Evolutionary conservation across 2,888 invertebrate genomes (phyloP).

Genomic region (Laspeyria flexula): DNA sequence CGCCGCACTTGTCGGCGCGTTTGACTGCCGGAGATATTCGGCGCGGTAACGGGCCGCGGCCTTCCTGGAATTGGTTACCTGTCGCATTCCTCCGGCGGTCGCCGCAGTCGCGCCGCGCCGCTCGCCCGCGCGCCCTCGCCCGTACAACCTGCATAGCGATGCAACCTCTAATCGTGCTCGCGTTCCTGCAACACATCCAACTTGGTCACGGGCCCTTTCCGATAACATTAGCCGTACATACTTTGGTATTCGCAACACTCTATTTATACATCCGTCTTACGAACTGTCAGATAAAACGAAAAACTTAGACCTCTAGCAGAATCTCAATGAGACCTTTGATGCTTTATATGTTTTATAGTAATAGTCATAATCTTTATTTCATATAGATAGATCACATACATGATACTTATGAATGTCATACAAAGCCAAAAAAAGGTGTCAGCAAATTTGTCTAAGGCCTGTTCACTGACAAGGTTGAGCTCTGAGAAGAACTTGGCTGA

Average conservation of each 20-base stretch:
- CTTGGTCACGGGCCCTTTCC: slow-evolving; percentile 36
- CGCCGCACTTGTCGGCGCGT: slow-evolving; percentile 84
- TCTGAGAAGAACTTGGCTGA: no score
- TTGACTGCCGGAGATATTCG: slow-evolving; percentile 85
- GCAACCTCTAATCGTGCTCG: slow-evolving; percentile 63
- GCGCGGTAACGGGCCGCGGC: slow-evolving; percentile 85
- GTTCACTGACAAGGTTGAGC: no score
- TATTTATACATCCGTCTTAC: slow-evolving; percentile 14
- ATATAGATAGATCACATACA: no score
- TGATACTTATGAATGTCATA: no score
- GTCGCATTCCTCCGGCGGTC: slow-evolving; percentile 82
- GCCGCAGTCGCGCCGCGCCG: slow-evolving; percentile 57
- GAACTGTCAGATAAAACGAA: background rate
- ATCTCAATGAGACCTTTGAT: no score
- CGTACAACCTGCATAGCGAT: slow-evolving; percentile 60
- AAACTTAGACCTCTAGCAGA: background rate
- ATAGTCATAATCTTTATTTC: no score
- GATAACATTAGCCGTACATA: slow-evolving; percentile 30
- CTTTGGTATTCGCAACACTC: slow-evolving; percentile 20
- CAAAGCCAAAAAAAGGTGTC: no score
- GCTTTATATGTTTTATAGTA: no score
- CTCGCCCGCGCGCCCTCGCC: slow-evolving; percentile 34
- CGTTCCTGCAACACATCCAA: slow-evolving; percentile 50
- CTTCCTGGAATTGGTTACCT: slow-evolving; percentile 86
- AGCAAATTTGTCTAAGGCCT: no score